Evolutionary conservation across 2,888 invertebrate genomes (phyloP).

Genomic region (Plagodis pulveraria): DNA sequence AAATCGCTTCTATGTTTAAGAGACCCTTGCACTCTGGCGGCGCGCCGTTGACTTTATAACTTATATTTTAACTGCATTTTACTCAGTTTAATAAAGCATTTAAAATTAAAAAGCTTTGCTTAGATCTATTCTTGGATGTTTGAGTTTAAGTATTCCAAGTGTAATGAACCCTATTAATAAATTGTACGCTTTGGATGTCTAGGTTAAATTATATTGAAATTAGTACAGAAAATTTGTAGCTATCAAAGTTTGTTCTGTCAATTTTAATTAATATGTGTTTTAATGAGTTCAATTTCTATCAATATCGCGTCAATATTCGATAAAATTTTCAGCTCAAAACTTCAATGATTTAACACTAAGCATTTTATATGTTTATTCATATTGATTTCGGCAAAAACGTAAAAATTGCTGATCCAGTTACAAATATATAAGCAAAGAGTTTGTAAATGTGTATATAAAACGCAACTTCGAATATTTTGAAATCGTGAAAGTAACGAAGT

Average conservation of each 20-base stretch:
- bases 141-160: slow-evolving; percentile 21
- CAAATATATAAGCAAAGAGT: too few relatives aligned
- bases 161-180: slow-evolving; percentile 19
- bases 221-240: slow-evolving; percentile 1
- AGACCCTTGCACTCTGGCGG: slow-evolving; percentile 44
- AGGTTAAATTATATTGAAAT: slow-evolving; percentile 19
- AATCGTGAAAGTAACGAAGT: too few relatives aligned
- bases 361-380: too few relatives aligned
- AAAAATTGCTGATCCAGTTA: too few relatives aligned
- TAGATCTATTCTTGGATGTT: slow-evolving; percentile 25
- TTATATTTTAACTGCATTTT: slow-evolving; percentile 49
- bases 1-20: slow-evolving; percentile 62
- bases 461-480: too few relatives aligned
- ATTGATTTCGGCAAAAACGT: too few relatives aligned
- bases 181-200: slow-evolving; percentile 16
- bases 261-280: background rate
- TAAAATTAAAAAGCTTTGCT: slow-evolving; percentile 38
- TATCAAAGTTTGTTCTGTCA: background rate
- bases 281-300: too few relatives aligned
- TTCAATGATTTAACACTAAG: too few relatives aligned
- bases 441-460: too few relatives aligned
- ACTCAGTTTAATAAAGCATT: slow-evolving; percentile 44
- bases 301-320: too few relatives aligned
- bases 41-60: slow-evolving; percentile 35
- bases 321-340: too few relatives aligned